Conservation (phyloP, 2,113 vertebrate species). For the Cebus imitator region DNA sequence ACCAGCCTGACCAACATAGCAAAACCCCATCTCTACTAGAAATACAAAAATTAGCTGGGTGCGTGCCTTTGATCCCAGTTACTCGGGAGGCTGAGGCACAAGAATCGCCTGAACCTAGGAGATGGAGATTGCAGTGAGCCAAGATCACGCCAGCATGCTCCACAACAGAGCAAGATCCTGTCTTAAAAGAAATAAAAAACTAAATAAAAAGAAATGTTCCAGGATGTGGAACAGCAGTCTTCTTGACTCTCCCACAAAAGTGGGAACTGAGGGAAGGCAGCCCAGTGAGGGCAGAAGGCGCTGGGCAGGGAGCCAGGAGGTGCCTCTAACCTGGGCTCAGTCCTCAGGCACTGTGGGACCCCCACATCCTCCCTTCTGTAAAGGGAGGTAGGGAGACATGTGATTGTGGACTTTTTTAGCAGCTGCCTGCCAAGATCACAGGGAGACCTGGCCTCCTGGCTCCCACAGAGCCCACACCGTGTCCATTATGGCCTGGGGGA, state of each 20-base stretch:
- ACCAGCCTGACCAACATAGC: too few species aligned
- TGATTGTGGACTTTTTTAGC: not conserved
- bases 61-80: too few species aligned
- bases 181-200: too few species aligned
- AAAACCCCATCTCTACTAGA: too few species aligned
- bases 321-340: not conserved
- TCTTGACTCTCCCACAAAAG: accelerated
- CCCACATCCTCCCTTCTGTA: not conserved
- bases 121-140: too few species aligned
- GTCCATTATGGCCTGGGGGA: not conserved
- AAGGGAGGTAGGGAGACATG: not conserved
- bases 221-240: not conserved
- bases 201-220: too few species aligned
- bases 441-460: not conserved
- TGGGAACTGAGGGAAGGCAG: accelerated
- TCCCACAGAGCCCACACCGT: not conserved
- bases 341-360: not conserved
- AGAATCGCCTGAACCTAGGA: too few species aligned
- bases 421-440: not conserved
- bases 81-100: too few species aligned
- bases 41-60: too few species aligned
- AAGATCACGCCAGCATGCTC: too few species aligned
- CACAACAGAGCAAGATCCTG: too few species aligned
- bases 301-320: not conserved
- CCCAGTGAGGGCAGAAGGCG: not conserved